Conservation (phyloP, 2,113 vertebrate species). For the Pelobates fuscus region DNA sequence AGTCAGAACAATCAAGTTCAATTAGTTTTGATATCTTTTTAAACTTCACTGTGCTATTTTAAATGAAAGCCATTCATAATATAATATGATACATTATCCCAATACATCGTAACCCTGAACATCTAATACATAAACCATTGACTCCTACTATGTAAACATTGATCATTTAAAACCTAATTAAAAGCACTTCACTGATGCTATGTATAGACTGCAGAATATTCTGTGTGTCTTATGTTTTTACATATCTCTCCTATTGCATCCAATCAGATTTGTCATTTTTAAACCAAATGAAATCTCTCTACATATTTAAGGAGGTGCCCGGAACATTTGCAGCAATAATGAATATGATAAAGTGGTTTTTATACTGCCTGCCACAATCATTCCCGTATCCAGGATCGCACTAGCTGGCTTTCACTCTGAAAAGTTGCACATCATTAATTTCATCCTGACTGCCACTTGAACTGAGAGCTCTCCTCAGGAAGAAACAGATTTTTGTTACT, state of each 20-base stretch:
- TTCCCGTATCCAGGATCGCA: slow-evolving; percentile 30
- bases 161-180: too few species aligned
- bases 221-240: too few species aligned
- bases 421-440: slow-evolving; percentile 46
- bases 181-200: too few species aligned
- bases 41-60: too few species aligned
- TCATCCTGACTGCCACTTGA: slow-evolving; percentile 24
- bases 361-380: slow-evolving; percentile 42
- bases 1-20: too few species aligned
- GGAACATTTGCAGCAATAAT: slow-evolving; percentile 18
- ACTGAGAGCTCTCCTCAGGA: slow-evolving; percentile 24
- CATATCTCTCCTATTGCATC: background rate
- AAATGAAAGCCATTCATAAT: too few species aligned
- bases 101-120: too few species aligned
- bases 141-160: too few species aligned
- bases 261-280: background rate
- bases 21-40: too few species aligned
- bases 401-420: slow-evolving; percentile 30
- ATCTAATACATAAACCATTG: too few species aligned
- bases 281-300: background rate
- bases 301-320: background rate
- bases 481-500: slow-evolving; percentile 41
- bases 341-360: slow-evolving; percentile 40
- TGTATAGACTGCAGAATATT: too few species aligned
- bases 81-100: too few species aligned